A percentile compares a stretch with the other conserved stretches of the same genome.
Conservation (phyloP, 2,797 vertebrate genomes). For the Hafferia zeledoni region DNA sequence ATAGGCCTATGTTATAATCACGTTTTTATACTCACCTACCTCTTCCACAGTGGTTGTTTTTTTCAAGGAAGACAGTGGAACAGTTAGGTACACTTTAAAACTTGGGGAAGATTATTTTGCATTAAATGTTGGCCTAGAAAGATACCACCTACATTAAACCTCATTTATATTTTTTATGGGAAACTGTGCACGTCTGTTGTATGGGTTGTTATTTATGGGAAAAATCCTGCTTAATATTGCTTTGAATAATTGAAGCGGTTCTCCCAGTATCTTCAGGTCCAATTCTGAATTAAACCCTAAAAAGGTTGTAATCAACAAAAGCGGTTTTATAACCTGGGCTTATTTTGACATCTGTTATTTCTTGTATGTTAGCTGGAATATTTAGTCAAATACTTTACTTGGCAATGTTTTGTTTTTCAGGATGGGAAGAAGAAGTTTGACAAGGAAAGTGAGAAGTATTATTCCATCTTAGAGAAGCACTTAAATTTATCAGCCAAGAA, state of each 20-base stretch:
- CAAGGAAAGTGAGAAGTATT: slow-evolving; percentile 98
- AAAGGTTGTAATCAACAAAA: neutral
- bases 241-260: neutral
- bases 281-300: neutral
- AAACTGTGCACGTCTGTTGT: neutral
- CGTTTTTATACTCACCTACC: neutral
- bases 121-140: neutral
- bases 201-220: neutral
- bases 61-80: neutral
- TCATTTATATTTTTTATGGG: neutral
- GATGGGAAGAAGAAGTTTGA: slow-evolving; percentile 99
- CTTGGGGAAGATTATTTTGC: neutral
- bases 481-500: slow-evolving; percentile 96
- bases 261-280: neutral
- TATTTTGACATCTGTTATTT: neutral
- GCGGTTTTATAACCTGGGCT: neutral
- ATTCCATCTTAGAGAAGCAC: slow-evolving; percentile 95
- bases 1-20: neutral
- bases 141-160: neutral
- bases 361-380: neutral
- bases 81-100: neutral
- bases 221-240: neutral
- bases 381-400: slow-evolving; percentile 15
- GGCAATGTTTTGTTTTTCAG: slow-evolving; percentile 73
- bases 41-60: neutral